Base-by-base conservation (phyloP, 1,140 invertebrate genomes). In the Plectus sambesii region DNA sequence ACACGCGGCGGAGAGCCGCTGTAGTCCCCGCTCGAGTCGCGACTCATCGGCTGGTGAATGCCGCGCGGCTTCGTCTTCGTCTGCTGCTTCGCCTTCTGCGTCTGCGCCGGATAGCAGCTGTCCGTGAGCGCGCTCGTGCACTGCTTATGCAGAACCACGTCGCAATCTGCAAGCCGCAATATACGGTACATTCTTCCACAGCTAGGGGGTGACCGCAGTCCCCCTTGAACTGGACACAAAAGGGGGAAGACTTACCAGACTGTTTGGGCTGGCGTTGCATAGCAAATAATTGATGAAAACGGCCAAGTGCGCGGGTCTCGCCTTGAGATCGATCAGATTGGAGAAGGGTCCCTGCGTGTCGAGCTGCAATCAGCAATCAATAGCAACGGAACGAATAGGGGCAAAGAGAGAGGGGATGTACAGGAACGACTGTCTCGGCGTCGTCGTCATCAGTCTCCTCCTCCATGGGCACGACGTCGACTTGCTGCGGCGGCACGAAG, bases 231-330 rank as follows among this genome's bases (percentile, higher is more conserved):
- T n/a, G 5, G 37, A 46, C 6, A 6, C 25, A 46, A 4, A 43
- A 22, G 5, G 27, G 5, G 42, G 25, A 5, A 47, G 17, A 62
- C 68, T 62, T 54, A 73, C 71, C 60, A 72, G 43, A 15, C 63
- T 57, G 27, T 61, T 61, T 0, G 85, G 84, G 73, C 87, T 84
- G 60, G 79, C 81, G 69, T 87, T 87, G 4, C 79, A 82, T 55
- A 87, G 75, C 37, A 88, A 78, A 69, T 84, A 89, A 72, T 87
- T 85, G 52, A 87, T 80, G 69, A 89, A 87, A 47, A 88, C 83
- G 55, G 85, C 81, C 55, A 88, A 73, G 72, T 88, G 83, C 42
- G 83, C 83, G 47, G 82, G 81, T 53, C 81, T 77, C n/a, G 54
- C 58, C 50, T 70, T 71, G 36, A 73, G 52, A 26, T 58, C 41